These are phyloP conservation scores for Neoarius graeffei DNA, from an alignment of 2,113 vertebrate species.

Conservation along the genomic window DNA sequence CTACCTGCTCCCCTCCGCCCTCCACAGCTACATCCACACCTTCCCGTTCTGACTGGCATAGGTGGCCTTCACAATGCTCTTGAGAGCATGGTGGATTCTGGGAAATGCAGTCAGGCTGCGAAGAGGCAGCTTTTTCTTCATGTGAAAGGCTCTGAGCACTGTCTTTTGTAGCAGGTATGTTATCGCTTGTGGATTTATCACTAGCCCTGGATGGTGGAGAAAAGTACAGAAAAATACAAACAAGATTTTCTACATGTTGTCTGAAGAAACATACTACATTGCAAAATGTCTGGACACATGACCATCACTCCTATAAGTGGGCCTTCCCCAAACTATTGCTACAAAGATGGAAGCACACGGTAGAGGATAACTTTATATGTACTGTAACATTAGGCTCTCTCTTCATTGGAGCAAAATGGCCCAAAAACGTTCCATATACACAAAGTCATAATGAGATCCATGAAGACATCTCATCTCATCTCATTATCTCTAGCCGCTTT, in stretches of 20 bases:
- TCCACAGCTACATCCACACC: constrained; percentile 56
- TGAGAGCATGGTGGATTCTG: constrained; percentile 38
- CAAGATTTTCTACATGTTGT: background rate
- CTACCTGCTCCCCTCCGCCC: constrained; percentile 57
- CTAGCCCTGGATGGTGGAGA: constrained; percentile 17
- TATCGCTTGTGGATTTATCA: constrained; percentile 39
- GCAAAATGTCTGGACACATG: background rate
- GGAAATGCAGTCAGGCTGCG: constrained; percentile 33
- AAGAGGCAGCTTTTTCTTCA: background rate
- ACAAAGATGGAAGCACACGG: background rate
- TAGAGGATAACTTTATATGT: background rate
- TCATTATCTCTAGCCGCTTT: too few relatives aligned
- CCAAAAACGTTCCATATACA: background rate
- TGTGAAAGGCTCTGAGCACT: background rate
- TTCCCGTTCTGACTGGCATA: constrained; percentile 41
- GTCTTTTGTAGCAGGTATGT: constrained; percentile 27
- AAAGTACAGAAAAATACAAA: background rate
- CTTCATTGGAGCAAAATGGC: background rate
- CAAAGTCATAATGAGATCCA: background rate
- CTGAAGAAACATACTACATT: background rate
- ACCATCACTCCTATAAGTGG: background rate
- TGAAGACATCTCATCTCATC: too few relatives aligned
- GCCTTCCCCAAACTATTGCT: background rate
- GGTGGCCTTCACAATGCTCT: constrained; percentile 34
- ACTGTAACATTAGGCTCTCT: background rate